Percentiles rank a stretch among this genome's conserved stretches.
Conservation (phyloP, 2,113 vertebrate genomes). For the Hippoglossus stenolepis region DNA sequence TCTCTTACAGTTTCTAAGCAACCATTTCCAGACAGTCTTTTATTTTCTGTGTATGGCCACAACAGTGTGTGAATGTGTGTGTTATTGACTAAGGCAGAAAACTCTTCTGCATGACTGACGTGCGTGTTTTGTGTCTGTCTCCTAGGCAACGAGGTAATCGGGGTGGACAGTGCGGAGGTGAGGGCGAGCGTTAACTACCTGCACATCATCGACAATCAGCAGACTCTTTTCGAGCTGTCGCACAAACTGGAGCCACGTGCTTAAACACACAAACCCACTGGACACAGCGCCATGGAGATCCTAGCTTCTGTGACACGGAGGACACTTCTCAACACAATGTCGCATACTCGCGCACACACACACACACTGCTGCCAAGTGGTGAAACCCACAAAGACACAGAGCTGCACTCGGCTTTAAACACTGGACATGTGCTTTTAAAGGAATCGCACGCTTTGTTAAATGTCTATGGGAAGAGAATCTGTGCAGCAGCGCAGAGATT, state of each 20-base stretch:
- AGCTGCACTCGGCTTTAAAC: slow-evolving; percentile 8
- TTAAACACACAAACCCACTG: slow-evolving; percentile 66
- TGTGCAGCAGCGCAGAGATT: slow-evolving; percentile 32
- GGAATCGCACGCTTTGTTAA: slow-evolving; percentile 4
- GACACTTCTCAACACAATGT: slow-evolving; percentile 17
- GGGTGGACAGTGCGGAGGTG: slow-evolving; percentile 91
- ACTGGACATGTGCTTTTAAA: slow-evolving; percentile 16
- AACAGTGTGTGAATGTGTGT: slow-evolving; percentile 23
- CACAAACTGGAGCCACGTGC: slow-evolving; percentile 95
- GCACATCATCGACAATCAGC: slow-evolving; percentile 98
- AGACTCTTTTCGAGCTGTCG: slow-evolving; percentile 95
- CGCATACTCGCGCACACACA: slow-evolving; percentile 6
- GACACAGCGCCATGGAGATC: background rate
- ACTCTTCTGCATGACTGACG: slow-evolving; percentile 11
- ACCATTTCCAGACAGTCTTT: slow-evolving; percentile 55
- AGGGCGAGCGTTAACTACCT: slow-evolving; percentile 90
- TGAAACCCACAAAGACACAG: slow-evolving; percentile 18
- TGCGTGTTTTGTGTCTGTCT: slow-evolving; percentile 16
- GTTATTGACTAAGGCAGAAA: background rate
- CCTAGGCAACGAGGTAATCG: slow-evolving; percentile 88
- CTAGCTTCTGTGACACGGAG: slow-evolving; percentile 17
- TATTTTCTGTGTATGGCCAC: slow-evolving; percentile 12
- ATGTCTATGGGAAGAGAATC: slow-evolving; percentile 24
- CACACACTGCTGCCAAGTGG: slow-evolving; percentile 33
- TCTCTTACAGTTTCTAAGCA: slow-evolving; percentile 71